Conservation (phyloP, 2,888 invertebrate genomes). For the Sphinx pinastri region DNA sequence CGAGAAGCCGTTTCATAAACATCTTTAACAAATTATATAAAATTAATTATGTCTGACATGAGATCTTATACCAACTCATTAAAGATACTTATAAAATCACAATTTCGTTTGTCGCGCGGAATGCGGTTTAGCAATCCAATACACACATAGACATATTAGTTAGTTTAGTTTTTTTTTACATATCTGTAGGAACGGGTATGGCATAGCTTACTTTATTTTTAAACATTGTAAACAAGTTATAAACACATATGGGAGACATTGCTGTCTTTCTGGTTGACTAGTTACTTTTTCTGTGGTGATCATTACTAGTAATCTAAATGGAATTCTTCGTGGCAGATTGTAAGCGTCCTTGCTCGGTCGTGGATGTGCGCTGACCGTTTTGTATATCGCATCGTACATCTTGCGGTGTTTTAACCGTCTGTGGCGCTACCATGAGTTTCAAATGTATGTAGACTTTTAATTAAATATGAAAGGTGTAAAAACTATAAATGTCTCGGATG, state of each 20-base stretch:
- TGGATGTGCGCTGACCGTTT: constrained; percentile 25
- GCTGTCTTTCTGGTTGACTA: background rate
- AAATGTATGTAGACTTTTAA: too few relatives aligned
- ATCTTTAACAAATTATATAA: background rate
- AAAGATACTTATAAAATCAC: background rate
- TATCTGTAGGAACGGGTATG: constrained; percentile 21
- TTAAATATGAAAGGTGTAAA: too few relatives aligned
- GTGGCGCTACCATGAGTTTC: too few relatives aligned
- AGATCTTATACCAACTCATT: background rate
- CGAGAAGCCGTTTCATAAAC: background rate
- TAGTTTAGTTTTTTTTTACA: background rate
- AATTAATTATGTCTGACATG: background rate
- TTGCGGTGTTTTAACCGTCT: background rate
- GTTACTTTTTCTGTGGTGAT: constrained; percentile 6
- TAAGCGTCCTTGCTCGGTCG: constrained; percentile 25
- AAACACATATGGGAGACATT: background rate
- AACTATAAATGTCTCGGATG: too few relatives aligned
- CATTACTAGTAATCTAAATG: constrained; percentile 10
- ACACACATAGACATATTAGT: constrained; percentile 22
- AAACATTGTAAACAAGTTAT: constrained; percentile 10
- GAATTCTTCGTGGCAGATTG: constrained; percentile 6
- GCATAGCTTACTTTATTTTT: constrained; percentile 25
- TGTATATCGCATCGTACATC: background rate
- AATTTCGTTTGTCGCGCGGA: constrained; percentile 15
- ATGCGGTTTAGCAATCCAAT: constrained; percentile 12